phyloP scores from a whole-genome alignment of 2,888 invertebrate genomes.

The Amblyjoppa proteus region DNA sequence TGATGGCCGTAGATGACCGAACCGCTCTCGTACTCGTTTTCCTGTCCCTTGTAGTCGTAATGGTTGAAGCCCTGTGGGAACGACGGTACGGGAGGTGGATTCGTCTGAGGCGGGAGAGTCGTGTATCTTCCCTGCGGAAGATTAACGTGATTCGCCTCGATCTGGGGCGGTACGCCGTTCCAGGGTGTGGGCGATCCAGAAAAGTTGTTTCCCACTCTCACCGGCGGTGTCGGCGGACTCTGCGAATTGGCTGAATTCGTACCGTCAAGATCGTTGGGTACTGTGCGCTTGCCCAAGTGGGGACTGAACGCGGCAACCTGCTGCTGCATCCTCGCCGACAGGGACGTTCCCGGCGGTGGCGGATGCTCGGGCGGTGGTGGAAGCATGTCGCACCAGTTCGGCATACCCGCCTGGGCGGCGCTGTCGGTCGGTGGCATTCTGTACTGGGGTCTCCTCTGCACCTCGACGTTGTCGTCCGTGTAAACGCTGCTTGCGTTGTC shows the following conservation, averaged over 20 bases:
- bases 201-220: constrained; percentile 78
- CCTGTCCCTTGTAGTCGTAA: constrained; percentile 82
- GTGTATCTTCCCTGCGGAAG: constrained; percentile 78
- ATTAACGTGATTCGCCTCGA: constrained; percentile 72
- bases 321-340: constrained; percentile 75
- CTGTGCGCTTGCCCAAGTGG: constrained; percentile 80
- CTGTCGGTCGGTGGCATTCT: constrained; percentile 71
- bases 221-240: constrained; percentile 82
- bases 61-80: constrained; percentile 82
- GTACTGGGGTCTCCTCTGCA: constrained; percentile 71
- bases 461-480: constrained; percentile 80
- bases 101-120: constrained; percentile 82
- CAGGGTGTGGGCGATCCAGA: constrained; percentile 80
- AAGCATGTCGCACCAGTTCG: constrained; percentile 89
- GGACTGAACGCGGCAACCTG: constrained; percentile 80
- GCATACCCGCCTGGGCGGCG: constrained; percentile 73
- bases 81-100: constrained; percentile 81
- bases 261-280: constrained; percentile 80
- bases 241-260: constrained; percentile 80
- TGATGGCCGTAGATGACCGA: constrained; percentile 83
- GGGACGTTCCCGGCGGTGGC: constrained; percentile 84
- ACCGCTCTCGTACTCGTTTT: constrained; percentile 84
- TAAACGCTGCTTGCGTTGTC: constrained; percentile 83
- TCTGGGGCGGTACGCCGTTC: constrained; percentile 74
- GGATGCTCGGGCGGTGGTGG: constrained; percentile 88